Base-by-base conservation (phyloP, 2,797 vertebrate species). In the Denticeps clupeoides region DNA sequence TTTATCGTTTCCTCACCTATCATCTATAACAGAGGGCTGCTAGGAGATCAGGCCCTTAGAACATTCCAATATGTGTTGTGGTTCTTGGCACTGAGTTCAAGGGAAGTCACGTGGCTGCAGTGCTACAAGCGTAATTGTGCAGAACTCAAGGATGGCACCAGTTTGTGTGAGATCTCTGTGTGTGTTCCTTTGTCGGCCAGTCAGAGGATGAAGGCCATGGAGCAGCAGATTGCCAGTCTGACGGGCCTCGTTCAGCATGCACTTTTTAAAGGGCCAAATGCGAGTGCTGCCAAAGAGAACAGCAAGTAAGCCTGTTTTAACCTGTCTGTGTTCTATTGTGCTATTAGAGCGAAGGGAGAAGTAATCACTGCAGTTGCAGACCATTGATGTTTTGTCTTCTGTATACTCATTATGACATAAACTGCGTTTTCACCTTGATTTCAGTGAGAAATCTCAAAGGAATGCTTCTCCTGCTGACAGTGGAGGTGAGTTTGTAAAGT, bases 201-300 rank as follows among this genome's bases (percentile, higher is more conserved):
- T 80, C 85, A 93, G 67, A 85, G 91, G 73, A 93, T 95, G 85
- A 91, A 89, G 77, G 89, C 83, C 68, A 93, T 97, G 90, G 93
- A 97, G 79, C 84, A 89, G 77, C 91, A 94, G 82, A 91, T 97
- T 70, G 89, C 91, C 69, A 91, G 87, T 76, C 80, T 97, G 66
- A 88, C 91, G 70, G 90, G 90, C 59, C 86, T 95, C 57, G 87
- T 97, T 67, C 91, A 97, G 74, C 86, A 87, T 53, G 91, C 89
- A 51, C 78, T 97, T 77, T 83, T 88, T 54, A 84, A 90, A 73
- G 88, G 83, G 64, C 71, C 86, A 65, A 84, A 83, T 71, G 69
- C 75, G 68, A 80, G 79, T 68, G 80, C 75, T 76, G 76, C 75
- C 69, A 87, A 87, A 78, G 86, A 88, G 51, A 45, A 71, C 11